Conservation (phyloP, 1,140 invertebrate genomes). For the Drosophila serrata region DNA sequence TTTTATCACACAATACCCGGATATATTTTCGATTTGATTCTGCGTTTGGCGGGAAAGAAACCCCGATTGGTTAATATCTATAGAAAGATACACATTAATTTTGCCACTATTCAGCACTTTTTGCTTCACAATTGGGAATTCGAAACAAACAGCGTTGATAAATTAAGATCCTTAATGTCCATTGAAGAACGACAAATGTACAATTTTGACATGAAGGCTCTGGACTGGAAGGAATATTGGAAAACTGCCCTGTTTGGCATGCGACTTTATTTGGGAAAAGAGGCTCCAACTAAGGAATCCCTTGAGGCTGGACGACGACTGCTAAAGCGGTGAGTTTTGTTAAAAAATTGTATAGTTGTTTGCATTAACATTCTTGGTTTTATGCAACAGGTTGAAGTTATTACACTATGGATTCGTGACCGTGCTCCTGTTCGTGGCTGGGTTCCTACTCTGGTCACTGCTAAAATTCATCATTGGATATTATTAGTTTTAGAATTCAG, state of each 20-base stretch:
- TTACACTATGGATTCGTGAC: conserved; percentile 11
- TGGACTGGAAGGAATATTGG: conserved; percentile 89
- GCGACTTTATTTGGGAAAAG: conserved; percentile 89
- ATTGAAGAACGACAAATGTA: conserved; percentile 88
- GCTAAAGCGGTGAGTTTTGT: neutral
- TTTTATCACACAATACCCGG: conserved; percentile 88
- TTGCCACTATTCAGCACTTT: conserved; percentile 89
- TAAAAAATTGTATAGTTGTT: too few relatives aligned
- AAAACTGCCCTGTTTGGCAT: conserved; percentile 87
- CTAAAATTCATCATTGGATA: conserved; percentile 1
- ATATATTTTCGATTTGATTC: conserved; percentile 86
- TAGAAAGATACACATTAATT: conserved; percentile 89
- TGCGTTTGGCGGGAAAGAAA: conserved; percentile 83
- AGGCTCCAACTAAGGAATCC: conserved; percentile 87
- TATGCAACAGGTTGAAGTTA: conserved; percentile 10
- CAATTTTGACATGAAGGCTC: conserved; percentile 88
- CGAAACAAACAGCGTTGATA: conserved; percentile 87
- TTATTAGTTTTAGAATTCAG: neutral
- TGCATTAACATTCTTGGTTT: neutral
- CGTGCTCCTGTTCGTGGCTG: neutral
- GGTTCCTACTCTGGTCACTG: conserved; percentile 8
- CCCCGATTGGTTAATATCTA: conserved; percentile 88
- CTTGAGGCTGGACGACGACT: conserved; percentile 82
- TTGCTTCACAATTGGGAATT: conserved; percentile 89
- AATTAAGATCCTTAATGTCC: conserved; percentile 87